Evolutionary conservation across 2,888 invertebrate species (phyloP).

Genomic region (Limnephilus marmoratus): DNA sequence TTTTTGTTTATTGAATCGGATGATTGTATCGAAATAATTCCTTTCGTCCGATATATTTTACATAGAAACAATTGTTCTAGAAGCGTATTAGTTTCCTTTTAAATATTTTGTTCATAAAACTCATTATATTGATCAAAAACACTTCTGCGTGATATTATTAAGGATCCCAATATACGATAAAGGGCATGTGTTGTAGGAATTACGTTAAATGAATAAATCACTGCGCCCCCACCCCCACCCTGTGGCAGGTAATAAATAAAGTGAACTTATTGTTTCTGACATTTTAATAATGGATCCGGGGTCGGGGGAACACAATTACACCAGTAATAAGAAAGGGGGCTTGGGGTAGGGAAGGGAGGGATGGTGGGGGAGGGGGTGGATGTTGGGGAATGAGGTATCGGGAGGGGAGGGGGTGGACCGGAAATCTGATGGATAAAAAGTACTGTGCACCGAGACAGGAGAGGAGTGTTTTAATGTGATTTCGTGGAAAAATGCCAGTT

Average conservation of each 20-base stretch:
- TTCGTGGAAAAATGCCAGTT: neutral
- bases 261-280: conserved; percentile 61
- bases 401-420: conserved; percentile 8
- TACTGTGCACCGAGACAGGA: conserved; percentile 43
- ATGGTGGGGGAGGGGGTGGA: neutral
- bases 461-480: neutral
- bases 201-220: conserved; percentile 41
- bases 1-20: too few relatives aligned
- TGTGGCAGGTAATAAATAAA: conserved; percentile 59
- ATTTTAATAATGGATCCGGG: conserved; percentile 61
- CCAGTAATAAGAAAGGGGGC: conserved; percentile 29
- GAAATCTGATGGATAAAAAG: conserved; percentile 45
- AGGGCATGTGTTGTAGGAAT: conserved; percentile 8
- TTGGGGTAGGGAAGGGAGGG: neutral
- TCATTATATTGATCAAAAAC: neutral
- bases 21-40: too few relatives aligned
- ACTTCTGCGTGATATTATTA: neutral
- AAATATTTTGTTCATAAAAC: neutral
- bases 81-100: neutral
- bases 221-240: conserved; percentile 15
- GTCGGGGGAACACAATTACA: conserved; percentile 46
- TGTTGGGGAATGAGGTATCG: neutral
- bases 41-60: too few relatives aligned
- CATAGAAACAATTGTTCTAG: neutral
- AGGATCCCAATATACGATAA: conserved; percentile 6